Base-by-base conservation (phyloP, 2,888 invertebrate species). In the Tiliacea aurago region DNA sequence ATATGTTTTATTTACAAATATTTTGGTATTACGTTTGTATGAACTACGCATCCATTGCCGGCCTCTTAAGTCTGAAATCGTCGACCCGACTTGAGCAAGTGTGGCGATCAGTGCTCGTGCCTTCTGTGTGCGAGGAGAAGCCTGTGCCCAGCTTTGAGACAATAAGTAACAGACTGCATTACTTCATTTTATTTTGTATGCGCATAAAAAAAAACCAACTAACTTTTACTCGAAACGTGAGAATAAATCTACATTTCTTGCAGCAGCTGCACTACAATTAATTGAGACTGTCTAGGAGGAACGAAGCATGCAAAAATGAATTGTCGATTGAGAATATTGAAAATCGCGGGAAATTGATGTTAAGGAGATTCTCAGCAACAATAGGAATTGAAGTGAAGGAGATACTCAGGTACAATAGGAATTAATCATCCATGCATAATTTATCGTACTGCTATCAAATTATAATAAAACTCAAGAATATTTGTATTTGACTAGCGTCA, bases 281-380 rank as follows among this genome's bases (percentile, higher is more conserved):
- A 28, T 28, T 28, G 28, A 61, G 33, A 33, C 15, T 20, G 28
- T 13, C 11, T 15, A 23, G 28, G 28, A 59, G 15, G 4, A 20
- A 56, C 28, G 62, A 7, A 58, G 47, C n/a, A 4, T 11, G 28
- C 11, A 7, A 53, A 65, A 66, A 62, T 58, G 15, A 77, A 66
- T 51, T 37, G 13, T 51, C 61, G 23, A 18, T 23, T 23, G 45
- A 62, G 47, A 77, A 77, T 66, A 77, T 66, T 77, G 62, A 58
- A 78, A 51, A n/a, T 49, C 10, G 15, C 6, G 41, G 13, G 7
- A 73, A 56, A 73, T 73, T 56, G 3, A 51, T 58, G 2, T 28
- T 28, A 11, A 41, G 20, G 45, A 51, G 20, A 4, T 45, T 23
- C 11, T n/a, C 23, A 0, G 4, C 15, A 15, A 33, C 7, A 20